A percentile compares a stretch with the other conserved stretches of the same genome.
phyloP scores from a whole-genome alignment of 2,113 vertebrate genomes.

The Machaerirhynchus nigripectus region DNA sequence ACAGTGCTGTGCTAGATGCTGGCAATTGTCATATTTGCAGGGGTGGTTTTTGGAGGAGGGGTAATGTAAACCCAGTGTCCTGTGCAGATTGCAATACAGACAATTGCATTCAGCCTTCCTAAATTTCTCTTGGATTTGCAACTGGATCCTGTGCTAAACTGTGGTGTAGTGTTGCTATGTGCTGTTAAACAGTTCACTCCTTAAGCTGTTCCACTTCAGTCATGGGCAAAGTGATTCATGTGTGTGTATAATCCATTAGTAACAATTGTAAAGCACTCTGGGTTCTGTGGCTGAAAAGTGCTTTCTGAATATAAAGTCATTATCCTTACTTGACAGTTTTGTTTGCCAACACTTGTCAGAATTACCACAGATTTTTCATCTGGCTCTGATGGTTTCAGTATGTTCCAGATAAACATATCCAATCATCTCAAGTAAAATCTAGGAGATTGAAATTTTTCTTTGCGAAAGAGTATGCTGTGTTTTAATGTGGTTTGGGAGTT shows the following conservation, averaged over 20 bases:
- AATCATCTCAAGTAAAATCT: background rate
- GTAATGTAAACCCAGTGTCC: background rate
- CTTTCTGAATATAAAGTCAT: constrained; percentile 9
- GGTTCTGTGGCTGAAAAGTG: background rate
- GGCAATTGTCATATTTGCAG: background rate
- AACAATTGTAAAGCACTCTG: constrained; percentile 49
- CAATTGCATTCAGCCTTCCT: background rate
- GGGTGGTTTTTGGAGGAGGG: background rate
- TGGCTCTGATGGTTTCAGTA: constrained; percentile 25
- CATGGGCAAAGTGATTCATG: background rate
- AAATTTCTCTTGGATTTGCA: constrained; percentile 20
- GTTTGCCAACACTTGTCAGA: constrained; percentile 41
- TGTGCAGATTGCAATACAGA: background rate
- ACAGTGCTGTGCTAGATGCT: background rate
- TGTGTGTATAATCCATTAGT: constrained; percentile 67
- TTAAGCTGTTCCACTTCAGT: constrained; percentile 25
- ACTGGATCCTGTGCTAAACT: background rate
- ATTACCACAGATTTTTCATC: constrained; percentile 50
- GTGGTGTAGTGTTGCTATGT: background rate
- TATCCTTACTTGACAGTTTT: constrained; percentile 44
- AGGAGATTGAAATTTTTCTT: background rate
- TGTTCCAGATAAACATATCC: background rate
- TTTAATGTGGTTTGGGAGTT: background rate
- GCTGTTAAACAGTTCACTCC: constrained; percentile 25
- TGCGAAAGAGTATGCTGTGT: background rate